Percentiles rank a stretch among this genome's conserved stretches.
phyloP scores from a whole-genome alignment of 2,888 invertebrate species.

The Julus scanicus region DNA sequence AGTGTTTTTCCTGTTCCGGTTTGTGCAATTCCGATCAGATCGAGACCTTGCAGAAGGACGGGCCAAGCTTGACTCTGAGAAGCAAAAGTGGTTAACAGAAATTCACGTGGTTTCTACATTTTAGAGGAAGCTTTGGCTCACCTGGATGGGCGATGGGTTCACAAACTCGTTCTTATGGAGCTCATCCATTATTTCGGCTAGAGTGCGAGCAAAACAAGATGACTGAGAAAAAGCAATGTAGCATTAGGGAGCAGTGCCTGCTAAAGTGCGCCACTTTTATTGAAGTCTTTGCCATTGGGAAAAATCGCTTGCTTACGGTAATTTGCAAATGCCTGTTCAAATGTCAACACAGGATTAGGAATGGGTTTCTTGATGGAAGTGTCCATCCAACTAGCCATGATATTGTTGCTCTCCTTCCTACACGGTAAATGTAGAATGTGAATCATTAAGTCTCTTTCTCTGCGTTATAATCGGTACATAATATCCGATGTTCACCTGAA shows the following conservation, averaged over 20 bases:
- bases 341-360: conserved; percentile 82
- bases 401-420: conserved; percentile 68
- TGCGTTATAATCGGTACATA: neutral
- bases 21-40: conserved; percentile 96
- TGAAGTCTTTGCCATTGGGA: neutral
- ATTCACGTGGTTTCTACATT: neutral
- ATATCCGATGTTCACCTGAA: neutral
- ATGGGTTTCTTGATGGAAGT: conserved; percentile 66
- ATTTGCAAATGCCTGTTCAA: conserved; percentile 82
- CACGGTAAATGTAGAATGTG: conserved; percentile 52
- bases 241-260: conserved; percentile 15
- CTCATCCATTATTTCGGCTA: conserved; percentile 53
- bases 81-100: conserved; percentile 51
- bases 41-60: conserved; percentile 86
- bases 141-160: conserved; percentile 84
- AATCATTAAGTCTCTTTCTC: neutral
- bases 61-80: conserved; percentile 94
- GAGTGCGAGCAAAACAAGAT: conserved; percentile 53
- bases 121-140: conserved; percentile 56
- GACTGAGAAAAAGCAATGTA: conserved; percentile 23
- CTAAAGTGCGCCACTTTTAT: neutral
- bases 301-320: conserved; percentile 71
- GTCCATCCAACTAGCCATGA: conserved; percentile 72
- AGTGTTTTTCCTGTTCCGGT: conserved; percentile 93
- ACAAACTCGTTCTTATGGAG: conserved; percentile 83